Base-by-base conservation (phyloP, 1,140 invertebrate genomes). In the Mesaphorura yosii region DNA sequence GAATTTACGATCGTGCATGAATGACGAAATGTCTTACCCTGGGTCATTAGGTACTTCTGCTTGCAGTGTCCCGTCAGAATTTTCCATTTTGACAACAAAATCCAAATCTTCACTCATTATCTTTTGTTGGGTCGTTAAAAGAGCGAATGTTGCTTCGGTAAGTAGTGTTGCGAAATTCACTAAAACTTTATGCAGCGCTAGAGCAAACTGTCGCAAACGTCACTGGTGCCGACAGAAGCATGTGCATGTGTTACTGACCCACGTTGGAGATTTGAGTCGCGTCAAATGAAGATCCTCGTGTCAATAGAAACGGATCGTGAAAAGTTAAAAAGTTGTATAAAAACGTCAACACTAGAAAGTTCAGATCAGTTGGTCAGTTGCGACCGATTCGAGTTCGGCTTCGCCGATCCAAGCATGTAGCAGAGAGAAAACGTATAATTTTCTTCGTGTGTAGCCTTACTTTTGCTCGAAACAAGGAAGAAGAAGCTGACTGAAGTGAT, bases 1-100 rank as follows among this genome's bases (percentile, higher is more conserved):
- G n/a, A n/a, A n/a, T n/a, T n/a, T n/a, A n/a, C n/a, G n/a, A n/a
- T n/a, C n/a, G n/a, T n/a, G n/a, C n/a, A n/a, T n/a, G n/a, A n/a
- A n/a, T n/a, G n/a, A n/a, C n/a, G n/a, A n/a, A 41, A 31, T 26
- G n/a, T 76, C 80, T 75, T 82, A 88, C 84, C 85, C 85, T 70
- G 85, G 85, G 75, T 88, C 84, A 76, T 88, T 87, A 72, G 84
- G 83, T 70, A 86, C 82, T 75, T 88, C 85, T 49, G 81, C 81
- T 51, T 83, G 81, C 65, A 83, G 82, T 66, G 79, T 80, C 69
- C 80, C 63, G 28, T 57, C 78, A 62, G 78, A 75, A 67, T 80
- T 76, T 63, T 84, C 82, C 72, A 62, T 62, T 42, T 59, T 62
- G 29, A 58, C 56, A 31, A 59, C 60, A 50, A 62, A 62, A 54